Conservation (phyloP, 1,140 invertebrate species). For the Drosophila chauvacae region DNA sequence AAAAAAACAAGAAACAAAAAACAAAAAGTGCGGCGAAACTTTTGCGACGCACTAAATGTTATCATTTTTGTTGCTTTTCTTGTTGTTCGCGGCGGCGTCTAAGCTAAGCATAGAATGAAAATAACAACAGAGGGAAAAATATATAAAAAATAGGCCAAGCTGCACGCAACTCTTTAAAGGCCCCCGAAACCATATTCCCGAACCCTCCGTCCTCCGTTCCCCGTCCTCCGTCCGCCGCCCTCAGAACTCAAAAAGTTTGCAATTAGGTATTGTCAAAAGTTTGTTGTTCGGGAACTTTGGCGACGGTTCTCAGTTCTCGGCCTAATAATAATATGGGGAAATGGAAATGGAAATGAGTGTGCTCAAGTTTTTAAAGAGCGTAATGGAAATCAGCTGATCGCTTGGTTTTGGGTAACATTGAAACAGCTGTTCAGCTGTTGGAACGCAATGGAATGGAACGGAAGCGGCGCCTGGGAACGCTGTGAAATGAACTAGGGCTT, state of each 20-base stretch:
- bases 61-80: slow-evolving; percentile 63
- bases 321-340: slow-evolving; percentile 68
- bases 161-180: slow-evolving; percentile 73
- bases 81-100: slow-evolving; percentile 54
- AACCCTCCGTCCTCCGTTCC: slow-evolving; percentile 14
- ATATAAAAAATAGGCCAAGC: slow-evolving; percentile 60
- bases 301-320: slow-evolving; percentile 64
- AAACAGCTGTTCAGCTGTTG: slow-evolving; percentile 44
- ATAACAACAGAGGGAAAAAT: slow-evolving; percentile 1
- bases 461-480: background rate
- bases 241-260: slow-evolving; percentile 64
- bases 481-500: background rate
- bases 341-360: slow-evolving; percentile 16
- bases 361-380: slow-evolving; percentile 50
- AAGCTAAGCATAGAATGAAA: slow-evolving; percentile 54
- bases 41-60: slow-evolving; percentile 81
- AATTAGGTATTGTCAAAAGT: slow-evolving; percentile 82
- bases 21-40: slow-evolving; percentile 66
- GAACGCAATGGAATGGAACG: background rate
- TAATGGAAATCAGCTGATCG: slow-evolving; percentile 59
- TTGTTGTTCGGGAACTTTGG: slow-evolving; percentile 73
- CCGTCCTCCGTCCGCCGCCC: slow-evolving; percentile 5
- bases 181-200: slow-evolving; percentile 23
- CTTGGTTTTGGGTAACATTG: slow-evolving; percentile 5
- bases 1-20: slow-evolving; percentile 21